phyloP scores from a whole-genome alignment of 2,797 vertebrate species.

The Ibycter americanus region DNA sequence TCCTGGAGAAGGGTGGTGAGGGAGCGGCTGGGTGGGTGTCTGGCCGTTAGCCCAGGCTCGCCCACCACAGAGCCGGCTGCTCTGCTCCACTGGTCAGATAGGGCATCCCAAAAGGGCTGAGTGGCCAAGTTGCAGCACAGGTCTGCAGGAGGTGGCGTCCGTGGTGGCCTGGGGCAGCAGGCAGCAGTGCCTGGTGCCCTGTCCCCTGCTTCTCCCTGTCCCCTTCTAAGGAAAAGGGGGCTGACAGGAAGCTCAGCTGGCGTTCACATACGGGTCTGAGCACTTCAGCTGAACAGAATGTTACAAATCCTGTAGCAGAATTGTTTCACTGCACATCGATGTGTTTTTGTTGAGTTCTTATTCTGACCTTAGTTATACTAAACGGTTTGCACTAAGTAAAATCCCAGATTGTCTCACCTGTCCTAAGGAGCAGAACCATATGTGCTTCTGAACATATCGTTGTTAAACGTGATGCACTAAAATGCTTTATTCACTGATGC shows the following conservation, averaged over 20 bases:
- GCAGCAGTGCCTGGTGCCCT: background rate
- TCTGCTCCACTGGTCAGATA: background rate
- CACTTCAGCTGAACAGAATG: background rate
- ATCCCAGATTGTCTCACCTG: background rate
- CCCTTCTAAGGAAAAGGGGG: background rate
- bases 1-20: background rate
- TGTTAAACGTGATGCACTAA: background rate
- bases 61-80: background rate
- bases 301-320: background rate
- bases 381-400: background rate
- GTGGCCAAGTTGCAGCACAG: background rate
- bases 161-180: background rate
- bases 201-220: background rate
- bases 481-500: background rate
- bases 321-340: fast-evolving
- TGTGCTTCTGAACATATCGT: background rate
- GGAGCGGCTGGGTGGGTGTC: background rate
- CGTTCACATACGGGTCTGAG: background rate
- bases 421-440: background rate
- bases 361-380: background rate
- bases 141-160: background rate
- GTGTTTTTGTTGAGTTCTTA: background rate
- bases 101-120: no score
- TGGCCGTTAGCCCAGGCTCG: background rate
- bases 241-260: background rate